Evolutionary conservation across 2,113 vertebrate species (phyloP), one percentile per base, ranked within the genome.

Genomic region (Ahaetulla prasina): DNA sequence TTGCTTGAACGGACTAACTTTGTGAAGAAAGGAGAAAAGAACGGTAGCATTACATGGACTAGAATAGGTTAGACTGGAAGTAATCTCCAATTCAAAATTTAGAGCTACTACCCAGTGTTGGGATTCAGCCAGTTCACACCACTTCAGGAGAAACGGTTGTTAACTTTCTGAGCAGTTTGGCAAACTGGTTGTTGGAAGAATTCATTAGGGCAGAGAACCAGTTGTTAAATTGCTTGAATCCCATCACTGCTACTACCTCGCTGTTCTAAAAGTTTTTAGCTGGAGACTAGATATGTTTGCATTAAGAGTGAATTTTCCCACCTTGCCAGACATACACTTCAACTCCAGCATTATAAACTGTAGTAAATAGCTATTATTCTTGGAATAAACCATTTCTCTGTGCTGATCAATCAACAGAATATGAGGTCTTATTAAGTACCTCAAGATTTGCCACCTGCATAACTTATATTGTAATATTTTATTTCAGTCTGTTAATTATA

Each of bases 401-500:
- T n/a, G 9, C 68, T 10, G 63, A 47, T 25, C 49, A 53, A 11
- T 35, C 12, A 30, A 80, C 23, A 57, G 27, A 85, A 92, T 8
- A 30, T 10, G 87, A 92, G 68, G 20, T 8, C 39, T 54, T 7
- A 22, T 68, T 84, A 84, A 89, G 50, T 57, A 30, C 74, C 60
- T 53, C 35, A 80, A 45, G 50, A 50, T 89, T 85, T 89, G 45
- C 55, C 68, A 85, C 52, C 68, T 84, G 68, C 25, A 45, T 27
- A 84, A 57, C 2, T 85, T 68, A 92, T 89, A 45, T 68, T 57
- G 63, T 84, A 89, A 57, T 89, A 89, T 63, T 92, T 92, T 90
- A 92, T 89, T 86, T 90, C 92, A 89, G 12, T 80, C 47, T 50
- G 74, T 85, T 92, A 57, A 90, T 92, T 89, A 89, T 89, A 89